Evolutionary conservation across 2,888 invertebrate species (phyloP).

Genomic region (Eupithecia abbreviata): DNA sequence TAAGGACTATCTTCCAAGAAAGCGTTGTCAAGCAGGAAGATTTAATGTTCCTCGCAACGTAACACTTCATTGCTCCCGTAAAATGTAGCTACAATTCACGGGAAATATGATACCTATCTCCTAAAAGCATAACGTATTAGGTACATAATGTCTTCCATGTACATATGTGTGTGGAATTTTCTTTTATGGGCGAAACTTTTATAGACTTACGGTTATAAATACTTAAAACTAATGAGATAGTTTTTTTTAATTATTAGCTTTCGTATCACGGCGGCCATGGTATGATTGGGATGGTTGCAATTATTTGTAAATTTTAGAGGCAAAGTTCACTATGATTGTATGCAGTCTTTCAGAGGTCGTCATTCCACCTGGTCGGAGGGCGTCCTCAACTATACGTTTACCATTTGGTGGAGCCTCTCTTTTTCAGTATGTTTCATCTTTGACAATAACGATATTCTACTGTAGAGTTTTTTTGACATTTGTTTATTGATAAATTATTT

Average conservation of each 20-base stretch:
- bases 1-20: background rate
- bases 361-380: no score
- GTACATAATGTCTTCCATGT: background rate
- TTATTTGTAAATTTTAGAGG: background rate
- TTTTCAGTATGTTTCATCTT: background rate
- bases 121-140: background rate
- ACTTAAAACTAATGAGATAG: background rate
- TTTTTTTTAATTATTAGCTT: no score
- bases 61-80: constrained; percentile 9
- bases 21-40: constrained; percentile 7
- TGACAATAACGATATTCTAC: background rate
- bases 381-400: no score
- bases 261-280: no score
- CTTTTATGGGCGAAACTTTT: background rate
- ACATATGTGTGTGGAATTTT: background rate
- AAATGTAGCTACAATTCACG: constrained; percentile 6
- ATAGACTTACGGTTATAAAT: background rate
- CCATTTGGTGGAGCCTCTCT: no score
- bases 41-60: constrained; percentile 4
- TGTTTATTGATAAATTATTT: background rate
- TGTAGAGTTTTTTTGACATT: background rate
- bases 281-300: background rate
- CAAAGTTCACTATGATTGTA: background rate
- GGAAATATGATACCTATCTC: background rate
- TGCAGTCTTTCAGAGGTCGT: no score